Percentiles rank a stretch among this genome's conserved stretches.
phyloP scores from a whole-genome alignment of 2,113 vertebrate species.

The Elachura formosa region DNA sequence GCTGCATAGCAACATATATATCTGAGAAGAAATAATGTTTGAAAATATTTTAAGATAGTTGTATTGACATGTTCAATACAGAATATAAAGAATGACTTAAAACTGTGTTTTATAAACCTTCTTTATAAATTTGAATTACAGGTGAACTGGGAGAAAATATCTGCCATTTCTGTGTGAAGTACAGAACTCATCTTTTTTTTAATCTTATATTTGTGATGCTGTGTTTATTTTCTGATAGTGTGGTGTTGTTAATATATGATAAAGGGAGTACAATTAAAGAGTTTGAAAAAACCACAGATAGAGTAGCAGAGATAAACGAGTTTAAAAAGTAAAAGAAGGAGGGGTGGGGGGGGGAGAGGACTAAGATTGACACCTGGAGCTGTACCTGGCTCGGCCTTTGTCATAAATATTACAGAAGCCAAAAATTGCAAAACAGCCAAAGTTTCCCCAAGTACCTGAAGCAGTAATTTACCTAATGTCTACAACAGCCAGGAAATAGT shows the following conservation, averaged over 20 bases:
- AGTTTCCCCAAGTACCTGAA: constrained; percentile 24
- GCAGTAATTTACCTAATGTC: background rate
- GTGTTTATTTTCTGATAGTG: background rate
- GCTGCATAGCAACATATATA: background rate
- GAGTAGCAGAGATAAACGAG: background rate
- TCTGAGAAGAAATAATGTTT: background rate
- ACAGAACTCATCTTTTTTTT: background rate
- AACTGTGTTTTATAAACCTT: background rate
- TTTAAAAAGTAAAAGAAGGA: background rate
- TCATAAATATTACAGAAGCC: background rate
- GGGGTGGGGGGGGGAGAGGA: rapidly evolving
- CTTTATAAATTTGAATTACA: background rate
- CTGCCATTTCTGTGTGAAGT: background rate
- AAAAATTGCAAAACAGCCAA: background rate
- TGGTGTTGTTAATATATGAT: background rate
- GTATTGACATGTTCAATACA: background rate
- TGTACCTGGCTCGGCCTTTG: background rate
- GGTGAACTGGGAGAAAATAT: background rate
- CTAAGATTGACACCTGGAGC: background rate
- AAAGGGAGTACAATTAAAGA: background rate
- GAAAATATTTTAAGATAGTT: background rate
- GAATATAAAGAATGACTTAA: background rate
- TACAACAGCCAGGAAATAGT: background rate
- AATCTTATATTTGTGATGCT: background rate
- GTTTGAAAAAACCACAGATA: background rate